A percentile compares a stretch with the other conserved stretches of the same genome.
Conservation (phyloP, 92 coral and sea anemone genomes). For the Anthopleura xanthogrammica region DNA sequence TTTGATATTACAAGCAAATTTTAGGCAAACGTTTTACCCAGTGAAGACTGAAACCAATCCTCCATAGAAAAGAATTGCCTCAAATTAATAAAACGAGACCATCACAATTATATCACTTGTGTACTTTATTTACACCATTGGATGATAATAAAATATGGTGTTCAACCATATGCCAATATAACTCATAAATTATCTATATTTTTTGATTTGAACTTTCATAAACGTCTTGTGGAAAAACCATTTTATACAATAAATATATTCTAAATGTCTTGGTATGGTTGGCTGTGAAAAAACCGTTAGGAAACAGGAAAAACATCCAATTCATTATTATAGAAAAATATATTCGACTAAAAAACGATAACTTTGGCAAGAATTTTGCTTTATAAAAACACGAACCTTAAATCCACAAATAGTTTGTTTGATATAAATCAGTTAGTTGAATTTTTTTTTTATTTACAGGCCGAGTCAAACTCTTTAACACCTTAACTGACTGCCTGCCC, state of each 20-base stretch:
- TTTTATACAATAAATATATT: constrained; percentile 70
- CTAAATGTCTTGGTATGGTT: constrained; percentile 52
- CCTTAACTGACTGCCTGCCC: neutral
- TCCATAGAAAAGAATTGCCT: neutral
- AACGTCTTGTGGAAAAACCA: constrained; percentile 69
- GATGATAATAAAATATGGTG: constrained; percentile 40
- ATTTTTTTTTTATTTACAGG: neutral
- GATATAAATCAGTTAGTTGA: constrained; percentile 13
- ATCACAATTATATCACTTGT: constrained; percentile 5
- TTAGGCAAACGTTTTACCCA: too few species aligned
- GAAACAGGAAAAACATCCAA: neutral
- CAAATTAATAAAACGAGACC: neutral
- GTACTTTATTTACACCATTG: constrained; percentile 39
- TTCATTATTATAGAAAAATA: constrained; percentile 41
- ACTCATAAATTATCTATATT: constrained; percentile 81
- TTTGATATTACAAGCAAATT: too few species aligned
- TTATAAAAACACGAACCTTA: neutral
- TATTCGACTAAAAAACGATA: constrained; percentile 42
- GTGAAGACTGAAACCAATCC: too few species aligned
- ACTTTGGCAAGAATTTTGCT: neutral
- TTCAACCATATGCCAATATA: constrained; percentile 56
- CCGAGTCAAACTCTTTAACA: neutral
- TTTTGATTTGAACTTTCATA: constrained; percentile 64
- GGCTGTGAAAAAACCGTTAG: constrained; percentile 20
- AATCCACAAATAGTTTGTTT: constrained; percentile 11